Conservation (phyloP, 2,113 vertebrate genomes). For the Pelodiscus sinensis region DNA sequence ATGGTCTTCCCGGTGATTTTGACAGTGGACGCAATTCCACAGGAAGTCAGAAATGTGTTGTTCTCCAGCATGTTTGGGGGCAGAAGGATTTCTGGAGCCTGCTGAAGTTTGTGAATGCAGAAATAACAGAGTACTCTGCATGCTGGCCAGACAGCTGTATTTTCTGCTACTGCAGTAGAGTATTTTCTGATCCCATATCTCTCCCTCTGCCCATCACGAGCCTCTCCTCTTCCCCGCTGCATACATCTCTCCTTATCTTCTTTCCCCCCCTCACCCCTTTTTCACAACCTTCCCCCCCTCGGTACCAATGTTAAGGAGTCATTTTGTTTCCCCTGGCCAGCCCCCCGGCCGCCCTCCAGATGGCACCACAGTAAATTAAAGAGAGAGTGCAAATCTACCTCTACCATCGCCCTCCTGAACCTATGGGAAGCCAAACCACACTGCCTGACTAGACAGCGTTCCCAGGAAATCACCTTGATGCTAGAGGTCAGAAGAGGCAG, state of each 20-base stretch:
- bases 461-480: conserved; percentile 39
- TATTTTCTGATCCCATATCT: background rate
- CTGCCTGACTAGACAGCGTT: background rate
- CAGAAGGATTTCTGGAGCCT: conserved; percentile 16
- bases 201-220: background rate
- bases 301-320: background rate
- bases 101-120: conserved; percentile 58
- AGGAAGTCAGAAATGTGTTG: background rate
- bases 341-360: too few relatives aligned
- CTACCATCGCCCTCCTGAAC: background rate
- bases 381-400: background rate
- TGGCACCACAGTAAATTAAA: background rate
- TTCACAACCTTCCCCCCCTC: fast-evolving
- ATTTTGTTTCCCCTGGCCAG: fast-evolving
- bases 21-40: background rate
- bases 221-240: background rate
- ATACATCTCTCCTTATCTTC: background rate
- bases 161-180: fast-evolving
- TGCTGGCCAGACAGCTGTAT: background rate
- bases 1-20: conserved; percentile 43
- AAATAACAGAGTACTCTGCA: conserved; percentile 26
- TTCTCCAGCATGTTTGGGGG: background rate
- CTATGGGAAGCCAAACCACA: conserved; percentile 41
- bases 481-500: background rate
- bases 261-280: fast-evolving